Evolutionary conservation across 2,888 invertebrate species (phyloP), one percentile per base, ranked within the genome.

Genomic region (Conistra vaccinii): DNA sequence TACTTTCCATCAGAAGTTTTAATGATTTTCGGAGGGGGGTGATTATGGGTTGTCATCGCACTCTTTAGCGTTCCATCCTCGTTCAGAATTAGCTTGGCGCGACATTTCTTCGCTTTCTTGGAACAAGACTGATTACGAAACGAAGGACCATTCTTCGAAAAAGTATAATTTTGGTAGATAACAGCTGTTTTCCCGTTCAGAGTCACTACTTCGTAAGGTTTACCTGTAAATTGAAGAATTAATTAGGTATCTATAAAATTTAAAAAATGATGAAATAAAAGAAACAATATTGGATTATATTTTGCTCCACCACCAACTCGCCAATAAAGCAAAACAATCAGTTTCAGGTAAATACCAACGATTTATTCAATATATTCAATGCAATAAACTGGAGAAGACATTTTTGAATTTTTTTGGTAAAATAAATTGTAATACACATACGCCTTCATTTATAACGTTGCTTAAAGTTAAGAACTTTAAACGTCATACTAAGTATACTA

Each of bases 1-100:
- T 76, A 85, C 0, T 35, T 29, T 58, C 85, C 86, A 72, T 69
- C 53, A 4, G 32, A 0, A 14, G 75, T 69, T n/a, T 69, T 45
- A 14, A 81, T 0, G 0, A 88, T 57, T 1, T 82, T 67, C 29
- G 88, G 83, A 0, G 90, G 91, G 0, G 86, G 81, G 53, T 92
- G 91, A 39, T 86, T 89, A 55, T 91, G 91, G 2, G 83, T 66
- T 0, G 76, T 77, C 1, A 48, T 14, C 1, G 82, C 84, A n/a
- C 3, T 32, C 23, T 83, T 61, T 17, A 92, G 74, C 2, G 66
- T 63, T 0, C 90, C 89, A 35, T 80, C 39, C 0, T n/a, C 32
- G 35, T 89, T 81, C 0, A 92, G 57, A 6, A 45, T 83, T n/a
- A 92, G 74, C 26, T 75, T 86, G 6, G 92, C 90, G 1, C 69